Evolutionary conservation across 2,113 vertebrate genomes (phyloP).

Genomic region (Prochilodus magdalenae): DNA sequence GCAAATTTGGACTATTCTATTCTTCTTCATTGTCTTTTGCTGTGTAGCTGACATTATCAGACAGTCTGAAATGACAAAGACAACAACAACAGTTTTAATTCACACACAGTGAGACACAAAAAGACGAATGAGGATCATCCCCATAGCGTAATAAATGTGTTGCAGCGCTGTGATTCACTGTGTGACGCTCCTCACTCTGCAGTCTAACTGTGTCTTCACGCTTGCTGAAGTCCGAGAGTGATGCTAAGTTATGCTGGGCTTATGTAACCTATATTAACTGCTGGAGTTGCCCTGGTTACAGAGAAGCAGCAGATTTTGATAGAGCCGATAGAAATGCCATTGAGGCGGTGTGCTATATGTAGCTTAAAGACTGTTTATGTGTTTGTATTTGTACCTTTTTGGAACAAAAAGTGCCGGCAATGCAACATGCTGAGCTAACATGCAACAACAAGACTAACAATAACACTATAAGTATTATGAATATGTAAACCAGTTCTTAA

Average conservation of each 20-base stretch:
- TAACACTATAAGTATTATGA: too few species aligned
- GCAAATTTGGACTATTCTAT: too few species aligned
- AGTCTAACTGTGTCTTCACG: neutral
- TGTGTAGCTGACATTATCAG: too few species aligned
- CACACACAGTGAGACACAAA: too few species aligned
- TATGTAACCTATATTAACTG: conserved; percentile 30
- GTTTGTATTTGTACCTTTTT: too few species aligned
- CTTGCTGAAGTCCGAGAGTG: neutral
- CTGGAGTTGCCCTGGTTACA: conserved; percentile 46
- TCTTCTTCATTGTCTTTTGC: too few species aligned
- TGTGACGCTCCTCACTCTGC: neutral
- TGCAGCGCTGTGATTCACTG: neutral
- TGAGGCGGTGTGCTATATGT: neutral
- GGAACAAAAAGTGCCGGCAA: too few species aligned
- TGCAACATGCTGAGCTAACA: too few species aligned
- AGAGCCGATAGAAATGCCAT: neutral
- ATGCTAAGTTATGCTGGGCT: neutral
- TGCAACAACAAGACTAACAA: too few species aligned
- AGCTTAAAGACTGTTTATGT: neutral
- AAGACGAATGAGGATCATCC: neutral
- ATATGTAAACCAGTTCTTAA: too few species aligned
- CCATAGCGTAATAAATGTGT: neutral
- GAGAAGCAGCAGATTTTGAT: neutral
- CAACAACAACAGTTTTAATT: too few species aligned
- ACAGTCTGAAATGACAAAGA: too few species aligned